phyloP scores from a whole-genome alignment of 2,797 vertebrate species.

The Sternarchorhynchus goeldii region DNA sequence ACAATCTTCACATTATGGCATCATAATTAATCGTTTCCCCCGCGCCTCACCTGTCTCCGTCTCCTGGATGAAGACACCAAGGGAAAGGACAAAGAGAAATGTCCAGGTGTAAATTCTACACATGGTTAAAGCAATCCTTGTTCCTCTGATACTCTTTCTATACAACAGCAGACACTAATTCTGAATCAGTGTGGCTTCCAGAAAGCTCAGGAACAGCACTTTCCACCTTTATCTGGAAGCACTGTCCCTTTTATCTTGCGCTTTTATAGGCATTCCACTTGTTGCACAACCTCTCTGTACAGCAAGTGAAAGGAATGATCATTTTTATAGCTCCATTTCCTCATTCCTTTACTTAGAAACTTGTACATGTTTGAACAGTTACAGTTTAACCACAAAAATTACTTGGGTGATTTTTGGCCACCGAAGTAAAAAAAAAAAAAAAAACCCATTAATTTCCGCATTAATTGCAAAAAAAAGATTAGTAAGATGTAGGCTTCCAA shows the following conservation, averaged over 20 bases:
- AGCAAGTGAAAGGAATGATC: neutral
- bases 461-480: too few species aligned
- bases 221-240: neutral
- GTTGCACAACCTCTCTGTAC: neutral
- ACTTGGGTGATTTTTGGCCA: neutral
- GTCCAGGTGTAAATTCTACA: constrained; percentile 24
- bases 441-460: too few species aligned
- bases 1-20: neutral
- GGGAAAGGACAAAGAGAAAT: constrained; percentile 55
- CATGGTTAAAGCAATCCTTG: constrained; percentile 42
- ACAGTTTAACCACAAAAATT: constrained; percentile 4
- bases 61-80: constrained; percentile 51
- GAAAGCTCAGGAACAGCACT: too few species aligned
- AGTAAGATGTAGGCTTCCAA: too few species aligned
- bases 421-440: too few species aligned
- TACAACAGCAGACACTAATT: too few species aligned
- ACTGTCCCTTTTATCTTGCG: neutral
- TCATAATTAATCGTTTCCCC: neutral
- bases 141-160: neutral
- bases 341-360: neutral
- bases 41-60: constrained; percentile 64
- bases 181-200: too few species aligned
- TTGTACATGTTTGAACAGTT: neutral
- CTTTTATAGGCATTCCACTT: neutral
- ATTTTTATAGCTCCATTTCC: constrained; percentile 3